These are phyloP conservation scores for Drosophila erecta DNA, from an alignment of 1,140 invertebrate genomes.

Conservation along the genomic window DNA sequence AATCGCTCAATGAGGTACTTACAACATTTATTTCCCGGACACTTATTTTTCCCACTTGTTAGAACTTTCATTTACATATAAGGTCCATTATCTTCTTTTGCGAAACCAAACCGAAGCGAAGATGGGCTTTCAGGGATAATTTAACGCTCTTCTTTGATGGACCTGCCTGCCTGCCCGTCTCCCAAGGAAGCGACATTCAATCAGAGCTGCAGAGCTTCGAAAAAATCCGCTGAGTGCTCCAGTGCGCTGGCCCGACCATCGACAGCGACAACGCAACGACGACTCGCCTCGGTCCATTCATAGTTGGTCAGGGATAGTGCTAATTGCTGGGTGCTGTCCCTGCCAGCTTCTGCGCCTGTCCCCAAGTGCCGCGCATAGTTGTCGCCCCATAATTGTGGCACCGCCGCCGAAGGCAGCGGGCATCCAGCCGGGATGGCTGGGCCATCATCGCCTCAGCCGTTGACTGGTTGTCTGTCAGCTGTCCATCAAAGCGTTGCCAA, in stretches of 20 bases:
- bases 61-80: background rate
- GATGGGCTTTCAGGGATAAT: constrained; percentile 18
- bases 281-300: constrained; percentile 51
- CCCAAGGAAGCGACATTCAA: constrained; percentile 32
- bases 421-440: background rate
- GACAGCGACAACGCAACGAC: background rate
- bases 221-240: constrained; percentile 24
- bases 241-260: constrained; percentile 11
- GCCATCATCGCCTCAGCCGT: constrained; percentile 49
- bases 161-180: constrained; percentile 27
- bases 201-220: constrained; percentile 20
- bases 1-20: too few relatives aligned
- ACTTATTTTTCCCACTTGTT: too few relatives aligned
- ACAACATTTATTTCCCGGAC: too few relatives aligned
- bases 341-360: constrained; percentile 40
- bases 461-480: constrained; percentile 80
- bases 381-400: constrained; percentile 77
- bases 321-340: constrained; percentile 66
- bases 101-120: background rate
- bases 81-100: background rate
- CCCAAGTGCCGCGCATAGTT: constrained; percentile 81
- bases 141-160: constrained; percentile 36
- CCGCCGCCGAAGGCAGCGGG: constrained; percentile 25
- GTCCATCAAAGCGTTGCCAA: constrained; percentile 80
- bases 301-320: constrained; percentile 62